Conservation (phyloP, 2,113 vertebrate species). For the Nibea albiflora region DNA sequence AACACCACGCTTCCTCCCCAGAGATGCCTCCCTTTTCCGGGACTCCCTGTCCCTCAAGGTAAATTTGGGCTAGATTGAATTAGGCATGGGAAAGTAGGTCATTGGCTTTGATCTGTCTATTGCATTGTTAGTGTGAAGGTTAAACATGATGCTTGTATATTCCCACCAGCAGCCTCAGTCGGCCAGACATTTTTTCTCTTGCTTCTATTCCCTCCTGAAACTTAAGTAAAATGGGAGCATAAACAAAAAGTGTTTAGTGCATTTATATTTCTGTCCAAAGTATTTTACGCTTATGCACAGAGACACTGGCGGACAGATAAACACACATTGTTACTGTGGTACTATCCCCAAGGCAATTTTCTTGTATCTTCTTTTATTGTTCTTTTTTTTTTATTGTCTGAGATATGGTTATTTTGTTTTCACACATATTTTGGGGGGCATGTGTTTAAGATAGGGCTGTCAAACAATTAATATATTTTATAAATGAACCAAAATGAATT, state of each 20-base stretch:
- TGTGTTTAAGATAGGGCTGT: neutral
- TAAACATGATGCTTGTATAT: constrained; percentile 49
- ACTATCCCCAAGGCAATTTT: neutral
- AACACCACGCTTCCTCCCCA: constrained; percentile 32
- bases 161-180: constrained; percentile 22
- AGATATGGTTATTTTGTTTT: no score
- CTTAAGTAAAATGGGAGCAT: no score
- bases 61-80: constrained; percentile 68
- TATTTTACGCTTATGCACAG: constrained; percentile 3
- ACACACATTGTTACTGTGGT: neutral
- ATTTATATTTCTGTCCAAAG: constrained; percentile 5
- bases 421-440: no score
- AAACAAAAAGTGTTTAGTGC: no score
- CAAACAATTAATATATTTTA: no score
- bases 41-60: constrained; percentile 66
- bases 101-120: constrained; percentile 73
- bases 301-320: neutral
- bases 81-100: constrained; percentile 76
- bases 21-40: constrained; percentile 52
- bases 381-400: neutral
- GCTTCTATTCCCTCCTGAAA: neutral
- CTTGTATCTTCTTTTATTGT: neutral
- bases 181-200: constrained; percentile 8
- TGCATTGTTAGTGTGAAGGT: constrained; percentile 67
- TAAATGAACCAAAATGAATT: no score